Percentiles rank a stretch among this genome's conserved stretches.
These are phyloP conservation scores for Trichonephila clavipes DNA, from an alignment of 1,140 invertebrate genomes.

Conservation along the genomic window DNA sequence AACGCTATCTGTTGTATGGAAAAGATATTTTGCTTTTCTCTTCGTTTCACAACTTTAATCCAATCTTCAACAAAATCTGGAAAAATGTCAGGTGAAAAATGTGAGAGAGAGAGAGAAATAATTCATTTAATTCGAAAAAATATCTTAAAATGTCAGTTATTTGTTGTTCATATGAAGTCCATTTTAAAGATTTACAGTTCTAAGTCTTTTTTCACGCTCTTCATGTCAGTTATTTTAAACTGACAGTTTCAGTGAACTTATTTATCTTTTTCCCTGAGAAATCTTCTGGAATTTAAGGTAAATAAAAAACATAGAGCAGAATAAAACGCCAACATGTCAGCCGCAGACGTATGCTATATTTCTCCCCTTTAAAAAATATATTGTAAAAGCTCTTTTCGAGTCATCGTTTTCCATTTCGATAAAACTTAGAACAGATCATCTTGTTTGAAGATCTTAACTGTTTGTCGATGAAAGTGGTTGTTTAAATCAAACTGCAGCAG, in stretches of 20 bases:
- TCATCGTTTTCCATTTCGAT: not conserved
- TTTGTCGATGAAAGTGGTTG: not conserved
- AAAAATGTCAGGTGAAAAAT: no score
- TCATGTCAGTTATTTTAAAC: conserved; percentile 1
- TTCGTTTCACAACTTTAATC: no score
- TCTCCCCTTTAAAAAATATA: not conserved
- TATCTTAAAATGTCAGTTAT: no score
- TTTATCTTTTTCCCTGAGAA: not conserved
- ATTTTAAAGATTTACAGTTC: no score
- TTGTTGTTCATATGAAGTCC: no score
- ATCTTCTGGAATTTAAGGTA: not conserved
- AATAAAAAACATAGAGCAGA: not conserved
- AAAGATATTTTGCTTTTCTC: no score
- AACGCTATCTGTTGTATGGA: no score
- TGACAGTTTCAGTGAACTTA: not conserved
- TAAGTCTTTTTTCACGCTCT: not conserved
- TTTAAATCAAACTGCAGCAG: not conserved
- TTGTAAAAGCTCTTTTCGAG: not conserved
- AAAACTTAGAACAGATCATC: not conserved
- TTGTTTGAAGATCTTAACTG: not conserved
- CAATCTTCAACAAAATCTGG: no score
- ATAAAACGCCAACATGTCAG: not conserved
- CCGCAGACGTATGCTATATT: not conserved
- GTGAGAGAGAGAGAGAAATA: no score
- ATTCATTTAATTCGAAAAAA: no score